Evolutionary conservation across 35 echinoderm and acorn worm genomes (phyloP), one percentile per base, ranked within the genome.

Genomic region (Hemicentrotus pulcherrimus): DNA sequence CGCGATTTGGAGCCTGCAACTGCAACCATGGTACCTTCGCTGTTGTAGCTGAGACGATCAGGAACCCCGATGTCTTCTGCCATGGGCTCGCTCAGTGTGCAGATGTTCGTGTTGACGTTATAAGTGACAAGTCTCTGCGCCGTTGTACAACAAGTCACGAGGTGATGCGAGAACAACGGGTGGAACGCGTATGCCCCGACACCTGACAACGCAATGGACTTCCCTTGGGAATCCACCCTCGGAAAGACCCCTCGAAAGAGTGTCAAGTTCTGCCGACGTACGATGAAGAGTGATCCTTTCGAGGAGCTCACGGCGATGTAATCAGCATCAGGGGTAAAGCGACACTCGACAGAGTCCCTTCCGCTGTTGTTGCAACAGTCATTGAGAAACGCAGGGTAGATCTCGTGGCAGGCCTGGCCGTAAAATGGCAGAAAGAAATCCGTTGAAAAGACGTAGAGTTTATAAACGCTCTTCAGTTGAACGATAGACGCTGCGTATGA

Each of bases 401-500:
- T 95, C 93, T 98, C 94, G 65, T 90, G 88, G 94, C 97, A 98
- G 47, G 95, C 95, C 2, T 92, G 55, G 61, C 95, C 96, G 94
- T 96, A 96, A 46, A 97, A 98, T 18, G 96, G 95, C 61, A 97
- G 96, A 61, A 98, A 98, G 88, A 96, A 94, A 18, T 97, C 94
- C 32, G 96, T 98, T 32, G 96, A 96, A 86, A 96, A 98, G 46
- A 97, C 95, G 52, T 95, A 97, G 31, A 98, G 95, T 33, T 97
- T 92, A 58, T 94, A 96, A 78, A 91, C 94, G 48, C 95, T 92
- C 45, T 97, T 95, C 18, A 97, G 86, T 31, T 94, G 93, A 32
- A 97, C 96, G 45, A 98, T 98, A 11, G 95, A 95, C 2, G 96
- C 96, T 47, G 95, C 88, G 91, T 94, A 94, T 4, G 91, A 91